Conservation (phyloP, 2,113 vertebrate species). For the Malurus alboscapulatus region DNA sequence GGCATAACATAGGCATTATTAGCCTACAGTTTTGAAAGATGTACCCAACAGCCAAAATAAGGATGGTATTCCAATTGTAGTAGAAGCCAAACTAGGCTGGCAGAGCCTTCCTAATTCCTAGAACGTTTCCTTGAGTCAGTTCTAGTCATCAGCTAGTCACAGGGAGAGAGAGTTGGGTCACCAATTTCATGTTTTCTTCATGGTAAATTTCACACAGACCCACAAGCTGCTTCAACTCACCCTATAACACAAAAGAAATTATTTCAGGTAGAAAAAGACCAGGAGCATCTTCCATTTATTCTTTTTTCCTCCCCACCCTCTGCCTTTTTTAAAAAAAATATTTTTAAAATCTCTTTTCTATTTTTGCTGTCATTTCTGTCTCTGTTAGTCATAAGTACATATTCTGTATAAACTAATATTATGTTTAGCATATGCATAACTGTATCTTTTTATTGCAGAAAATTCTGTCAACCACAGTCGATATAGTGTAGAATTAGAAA, state of each 20-base stretch:
- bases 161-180: not conserved
- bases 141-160: not conserved
- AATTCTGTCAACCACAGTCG: not conserved
- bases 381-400: not conserved
- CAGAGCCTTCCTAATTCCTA: not conserved
- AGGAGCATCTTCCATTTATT: not conserved
- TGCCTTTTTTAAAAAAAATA: rapidly evolving
- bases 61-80: not conserved
- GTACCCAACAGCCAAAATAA: not conserved
- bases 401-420: not conserved
- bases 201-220: not conserved
- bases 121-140: not conserved
- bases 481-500: not conserved
- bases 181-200: not conserved
- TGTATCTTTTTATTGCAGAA: not conserved
- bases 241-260: not conserved
- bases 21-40: not conserved
- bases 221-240: not conserved
- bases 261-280: not conserved
- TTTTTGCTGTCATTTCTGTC: not conserved
- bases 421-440: not conserved
- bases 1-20: not conserved
- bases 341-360: not conserved
- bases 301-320: not conserved
- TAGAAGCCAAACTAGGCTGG: not conserved